Evolutionary conservation across 1,140 invertebrate species (phyloP), one percentile per base, ranked within the genome.

Genomic region (Nebria ingens): DNA sequence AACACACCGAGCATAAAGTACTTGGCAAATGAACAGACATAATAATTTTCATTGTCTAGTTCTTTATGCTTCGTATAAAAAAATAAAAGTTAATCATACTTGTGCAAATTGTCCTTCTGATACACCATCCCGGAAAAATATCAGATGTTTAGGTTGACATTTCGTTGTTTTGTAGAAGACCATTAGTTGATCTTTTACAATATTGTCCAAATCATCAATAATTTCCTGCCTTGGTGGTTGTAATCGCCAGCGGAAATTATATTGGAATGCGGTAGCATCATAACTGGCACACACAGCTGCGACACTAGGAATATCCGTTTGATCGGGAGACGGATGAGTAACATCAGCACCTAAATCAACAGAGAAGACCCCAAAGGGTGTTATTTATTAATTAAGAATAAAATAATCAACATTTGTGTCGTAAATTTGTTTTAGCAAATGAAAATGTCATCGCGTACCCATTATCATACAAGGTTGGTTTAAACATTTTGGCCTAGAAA

Each of bases 71-170:
- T 34, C n/a, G n/a, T 34, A 34, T 34, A 34, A n/a, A n/a, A n/a
- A n/a, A n/a, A n/a, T n/a, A n/a, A 4, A 49, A 49, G 3, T n/a
- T 49, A 4, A 3, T 11, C 13, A 9, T 54, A 89, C 82, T 64
- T 82, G 73, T 0, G 74, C 63, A 67, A 95, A 93, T 61, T 94
- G 88, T 0, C 91, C 91, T 64, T 94, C 91, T 2, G 86, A 89
- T 0, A 96, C 92, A 2, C 91, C 92, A 66, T 95, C 92, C 9
- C 91, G 76, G 67, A 85, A 93, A 54, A 89, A 85, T 22, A 90
- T 71, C 50, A 91, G 84, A 34, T 71, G 71, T 0, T 71, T 59
- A 0, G 87, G 88, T 62, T 79, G 75, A 1, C 59, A 12, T 0
- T 62, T 66, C 21, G 71, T 77, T 21, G 62, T 62, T 0, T 62